A percentile compares a stretch with the other conserved stretches of the same genome.
Conservation (phyloP, 2,888 invertebrate species). For the Clostera curtula region DNA sequence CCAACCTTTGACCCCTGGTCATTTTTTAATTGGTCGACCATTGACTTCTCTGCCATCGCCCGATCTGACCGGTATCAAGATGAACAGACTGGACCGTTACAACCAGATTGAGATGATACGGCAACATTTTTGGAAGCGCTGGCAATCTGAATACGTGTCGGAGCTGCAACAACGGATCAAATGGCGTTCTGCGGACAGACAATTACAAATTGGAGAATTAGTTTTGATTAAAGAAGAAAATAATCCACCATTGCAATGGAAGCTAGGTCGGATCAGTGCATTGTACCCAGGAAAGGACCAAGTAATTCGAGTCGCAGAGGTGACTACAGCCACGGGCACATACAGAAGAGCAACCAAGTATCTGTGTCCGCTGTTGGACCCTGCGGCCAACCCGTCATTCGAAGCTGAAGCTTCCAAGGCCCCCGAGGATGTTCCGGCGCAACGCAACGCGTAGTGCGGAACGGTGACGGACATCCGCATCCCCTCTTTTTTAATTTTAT, state of each 20-base stretch:
- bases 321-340: neutral
- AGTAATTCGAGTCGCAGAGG: conserved; percentile 1
- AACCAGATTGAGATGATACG: conserved; percentile 1
- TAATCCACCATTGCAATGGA: conserved; percentile 3
- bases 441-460: too few species aligned
- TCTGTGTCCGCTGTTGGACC: neutral
- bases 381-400: too few species aligned
- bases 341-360: neutral
- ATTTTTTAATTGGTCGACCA: conserved; percentile 3
- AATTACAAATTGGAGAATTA: conserved; percentile 2
- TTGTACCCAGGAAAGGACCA: conserved; percentile 2
- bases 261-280: conserved; percentile 1
- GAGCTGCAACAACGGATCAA: conserved; percentile 7
- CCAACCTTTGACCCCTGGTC: neutral
- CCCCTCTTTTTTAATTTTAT: too few species aligned
- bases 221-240: conserved; percentile 3
- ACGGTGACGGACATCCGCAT: too few species aligned
- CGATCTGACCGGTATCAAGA: neutral
- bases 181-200: conserved; percentile 1
- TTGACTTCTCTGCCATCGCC: conserved; percentile 1
- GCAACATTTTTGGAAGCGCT: conserved; percentile 10
- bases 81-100: neutral
- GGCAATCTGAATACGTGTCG: conserved; percentile 6
- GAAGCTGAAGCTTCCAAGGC: too few species aligned
- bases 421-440: too few species aligned